phyloP scores from a whole-genome alignment of 1,140 invertebrate genomes.

The Macrotrachela quadricornifera region DNA sequence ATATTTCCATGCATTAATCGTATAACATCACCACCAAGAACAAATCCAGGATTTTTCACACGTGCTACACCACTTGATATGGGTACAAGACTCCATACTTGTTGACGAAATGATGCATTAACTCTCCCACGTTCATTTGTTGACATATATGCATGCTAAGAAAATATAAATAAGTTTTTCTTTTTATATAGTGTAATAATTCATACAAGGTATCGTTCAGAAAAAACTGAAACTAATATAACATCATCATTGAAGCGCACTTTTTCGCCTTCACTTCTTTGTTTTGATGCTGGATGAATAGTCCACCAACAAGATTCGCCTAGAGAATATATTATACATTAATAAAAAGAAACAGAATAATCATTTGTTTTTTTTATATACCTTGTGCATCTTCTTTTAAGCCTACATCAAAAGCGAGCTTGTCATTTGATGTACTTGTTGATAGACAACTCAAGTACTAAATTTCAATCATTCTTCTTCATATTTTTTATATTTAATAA shows the following conservation, averaged over 20 bases:
- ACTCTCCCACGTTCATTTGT: constrained; percentile 37
- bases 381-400: constrained; percentile 88
- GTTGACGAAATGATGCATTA: constrained; percentile 97
- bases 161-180: neutral
- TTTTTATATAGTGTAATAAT: neutral
- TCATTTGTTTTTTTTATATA: constrained; percentile 11
- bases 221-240: constrained; percentile 96
- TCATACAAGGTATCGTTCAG: constrained; percentile 88
- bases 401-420: constrained; percentile 96
- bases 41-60: constrained; percentile 42
- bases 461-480: constrained; percentile 15
- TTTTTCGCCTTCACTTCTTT: constrained; percentile 98
- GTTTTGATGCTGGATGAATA: constrained; percentile 98
- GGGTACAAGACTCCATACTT: constrained; percentile 94
- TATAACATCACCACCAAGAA: constrained; percentile 91
- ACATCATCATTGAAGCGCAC: constrained; percentile 95
- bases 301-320: constrained; percentile 99
- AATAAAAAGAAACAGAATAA: too few species aligned
- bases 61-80: constrained; percentile 89
- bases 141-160: constrained; percentile 21
- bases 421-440: constrained; percentile 91
- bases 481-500: neutral
- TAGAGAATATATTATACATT: constrained; percentile 15
- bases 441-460: constrained; percentile 93
- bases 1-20: constrained; percentile 85